A percentile compares a stretch with the other conserved stretches of the same genome.
phyloP scores from a whole-genome alignment of 2,888 invertebrate species.

The Drosophila koepferae region DNA sequence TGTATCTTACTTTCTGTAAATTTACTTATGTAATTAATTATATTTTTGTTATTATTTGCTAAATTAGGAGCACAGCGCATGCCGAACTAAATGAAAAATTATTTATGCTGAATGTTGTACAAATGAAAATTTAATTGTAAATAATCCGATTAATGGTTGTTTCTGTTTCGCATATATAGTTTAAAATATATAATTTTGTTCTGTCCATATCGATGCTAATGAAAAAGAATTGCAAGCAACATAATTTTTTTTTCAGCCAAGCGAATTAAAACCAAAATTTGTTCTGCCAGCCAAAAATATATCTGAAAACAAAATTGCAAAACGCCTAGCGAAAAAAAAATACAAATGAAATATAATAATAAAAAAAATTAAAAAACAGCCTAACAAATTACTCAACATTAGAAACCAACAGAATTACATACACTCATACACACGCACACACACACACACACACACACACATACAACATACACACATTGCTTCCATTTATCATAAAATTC shows the following conservation, averaged over 20 bases:
- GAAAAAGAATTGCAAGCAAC: slow-evolving; percentile 40
- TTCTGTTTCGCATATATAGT: slow-evolving; percentile 44
- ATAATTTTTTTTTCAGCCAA: slow-evolving; percentile 46
- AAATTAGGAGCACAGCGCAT: slow-evolving; percentile 65
- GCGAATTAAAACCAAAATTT: slow-evolving; percentile 25
- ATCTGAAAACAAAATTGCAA: slow-evolving; percentile 41
- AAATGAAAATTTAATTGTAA: slow-evolving; percentile 55
- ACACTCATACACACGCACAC: slow-evolving; percentile 29
- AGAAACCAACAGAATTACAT: slow-evolving; percentile 31
- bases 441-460: too few species aligned
- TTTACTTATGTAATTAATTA: slow-evolving; percentile 58
- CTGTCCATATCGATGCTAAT: slow-evolving; percentile 33
- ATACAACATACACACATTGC: slow-evolving; percentile 11
- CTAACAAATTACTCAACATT: slow-evolving; percentile 74
- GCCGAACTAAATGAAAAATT: slow-evolving; percentile 37
- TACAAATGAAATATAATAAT: slow-evolving; percentile 13
- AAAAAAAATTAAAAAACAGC: slow-evolving; percentile 57
- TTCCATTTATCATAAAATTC: slow-evolving; percentile 44
- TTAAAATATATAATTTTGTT: slow-evolving; percentile 25
- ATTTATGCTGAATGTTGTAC: slow-evolving; percentile 72
- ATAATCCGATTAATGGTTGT: slow-evolving; percentile 62
- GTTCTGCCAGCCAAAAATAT: slow-evolving; percentile 41
- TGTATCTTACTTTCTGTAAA: slow-evolving; percentile 42
- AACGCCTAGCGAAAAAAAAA: slow-evolving; percentile 37
- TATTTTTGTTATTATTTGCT: slow-evolving; percentile 67